A percentile compares a stretch with the other conserved stretches of the same genome.
Conservation (phyloP, 2,113 vertebrate genomes). For the Psilopogon haemacephalus region DNA sequence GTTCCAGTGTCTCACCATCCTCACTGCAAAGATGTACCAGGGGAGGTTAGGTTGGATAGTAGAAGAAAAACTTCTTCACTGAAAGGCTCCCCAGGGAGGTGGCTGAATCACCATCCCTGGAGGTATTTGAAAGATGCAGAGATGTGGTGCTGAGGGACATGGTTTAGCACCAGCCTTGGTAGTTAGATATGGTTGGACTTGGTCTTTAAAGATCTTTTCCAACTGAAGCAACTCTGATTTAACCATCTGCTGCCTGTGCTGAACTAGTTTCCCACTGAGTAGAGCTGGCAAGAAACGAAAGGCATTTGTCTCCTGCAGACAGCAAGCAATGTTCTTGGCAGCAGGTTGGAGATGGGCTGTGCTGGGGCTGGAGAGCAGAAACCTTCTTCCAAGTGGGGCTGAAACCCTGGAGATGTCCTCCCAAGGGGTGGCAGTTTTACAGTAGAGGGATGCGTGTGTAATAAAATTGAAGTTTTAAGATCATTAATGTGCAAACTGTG, state of each 20-base stretch:
- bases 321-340: not conserved
- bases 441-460: too few species aligned
- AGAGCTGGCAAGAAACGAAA: not conserved
- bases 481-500: not conserved
- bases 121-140: too few species aligned
- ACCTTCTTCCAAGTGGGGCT: accelerated
- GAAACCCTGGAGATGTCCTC: not conserved
- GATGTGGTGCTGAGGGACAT: too few species aligned
- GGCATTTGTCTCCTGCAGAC: not conserved
- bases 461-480: not conserved
- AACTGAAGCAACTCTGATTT: not conserved
- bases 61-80: too few species aligned
- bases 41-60: too few species aligned
- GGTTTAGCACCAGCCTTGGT: too few species aligned
- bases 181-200: too few species aligned
- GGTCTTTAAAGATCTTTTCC: too few species aligned
- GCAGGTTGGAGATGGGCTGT: not conserved
- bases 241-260: not conserved
- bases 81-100: too few species aligned
- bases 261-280: not conserved
- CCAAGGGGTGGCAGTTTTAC: not conserved
- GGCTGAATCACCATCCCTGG: too few species aligned
- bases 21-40: too few species aligned
- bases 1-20: too few species aligned
- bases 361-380: not conserved